Evolutionary conservation across 2,113 vertebrate species (phyloP).

Genomic region (Lucifuga dentata): DNA sequence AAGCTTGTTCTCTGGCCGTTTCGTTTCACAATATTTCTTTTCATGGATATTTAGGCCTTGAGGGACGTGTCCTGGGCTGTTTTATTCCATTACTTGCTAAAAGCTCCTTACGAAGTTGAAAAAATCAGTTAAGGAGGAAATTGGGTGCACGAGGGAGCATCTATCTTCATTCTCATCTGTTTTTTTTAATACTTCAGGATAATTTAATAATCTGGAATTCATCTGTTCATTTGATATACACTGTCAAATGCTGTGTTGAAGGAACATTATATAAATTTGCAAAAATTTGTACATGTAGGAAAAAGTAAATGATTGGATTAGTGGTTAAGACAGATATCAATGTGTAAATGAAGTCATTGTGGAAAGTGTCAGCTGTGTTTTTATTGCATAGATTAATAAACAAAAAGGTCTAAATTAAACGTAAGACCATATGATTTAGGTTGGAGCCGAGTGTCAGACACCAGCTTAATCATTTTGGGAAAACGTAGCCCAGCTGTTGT

Average conservation of each 20-base stretch:
- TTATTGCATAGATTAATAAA: too few relatives aligned
- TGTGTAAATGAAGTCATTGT: too few relatives aligned
- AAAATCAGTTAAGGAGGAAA: too few relatives aligned
- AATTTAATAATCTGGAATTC: background rate
- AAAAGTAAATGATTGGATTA: background rate
- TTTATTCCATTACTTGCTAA: too few relatives aligned
- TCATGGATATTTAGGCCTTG: too few relatives aligned
- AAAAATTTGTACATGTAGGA: background rate
- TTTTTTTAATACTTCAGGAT: background rate
- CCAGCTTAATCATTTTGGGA: slow-evolving; percentile 23
- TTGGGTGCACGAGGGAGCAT: too few relatives aligned
- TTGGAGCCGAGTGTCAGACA: slow-evolving; percentile 7
- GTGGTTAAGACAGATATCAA: background rate
- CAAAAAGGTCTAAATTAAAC: slow-evolving; percentile 5
- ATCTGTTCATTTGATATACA: too few relatives aligned
- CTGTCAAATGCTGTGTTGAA: background rate
- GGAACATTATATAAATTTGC: background rate
- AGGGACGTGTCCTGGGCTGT: too few relatives aligned
- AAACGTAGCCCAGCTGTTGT: slow-evolving; percentile 48
- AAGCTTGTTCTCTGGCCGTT: too few relatives aligned
- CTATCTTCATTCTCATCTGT: slow-evolving; percentile 7
- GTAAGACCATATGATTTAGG: background rate
- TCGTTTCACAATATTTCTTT: too few relatives aligned
- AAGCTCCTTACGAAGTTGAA: too few relatives aligned
- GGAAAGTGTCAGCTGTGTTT: too few relatives aligned